Evolutionary conservation across 2,888 invertebrate species (phyloP), one percentile per base, ranked within the genome.

Genomic region (Kuschelorhynchus macadamiae): DNA sequence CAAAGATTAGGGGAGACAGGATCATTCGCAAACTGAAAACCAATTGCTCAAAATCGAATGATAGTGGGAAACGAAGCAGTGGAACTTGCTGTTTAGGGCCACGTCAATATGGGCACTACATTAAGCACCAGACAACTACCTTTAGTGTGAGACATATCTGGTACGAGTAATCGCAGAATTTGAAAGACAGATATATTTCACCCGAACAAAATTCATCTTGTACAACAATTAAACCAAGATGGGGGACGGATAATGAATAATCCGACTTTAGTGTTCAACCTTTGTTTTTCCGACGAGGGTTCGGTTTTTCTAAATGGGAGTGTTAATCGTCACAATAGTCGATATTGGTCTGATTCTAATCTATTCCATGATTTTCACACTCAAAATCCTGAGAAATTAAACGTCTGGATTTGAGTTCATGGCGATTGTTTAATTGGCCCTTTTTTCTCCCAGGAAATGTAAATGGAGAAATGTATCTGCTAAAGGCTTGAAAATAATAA

Each of bases 11-110:
- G 12, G 25, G 36, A 36, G 36, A 36, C 11, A 36, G 3, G 36
- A 36, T 36, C 36, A 36, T 4, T 36, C 5, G 3, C 5, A 36
- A 36, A 11, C 36, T 11, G 36, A 36, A 36, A 36, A 36, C n/a
- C 36, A 36, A 36, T 36, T 7, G 12, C 11, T 36, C 36, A 4
- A 36, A 36, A 36, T 36, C 17, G 20, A 20, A 46, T n/a, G n/a
- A n/a, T n/a, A n/a, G 20, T 7, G 46, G 46, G 46, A 46, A 21
- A 46, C 20, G 46, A 46, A 46, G 46, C 20, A 46, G 20, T 46
- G 46, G 46, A 46, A 46, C 20, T 46, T 36, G 11, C 36, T 36
- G 36, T 36, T 7, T 2, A 7, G 36, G 36, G n/a, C 36, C 36
- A 36, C 36, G 12, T 36, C 36, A 36, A 36, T 36, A 36, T 36